These are phyloP conservation scores for Pegoplata infirma DNA, from an alignment of 2,888 invertebrate species.

Conservation along the genomic window DNA sequence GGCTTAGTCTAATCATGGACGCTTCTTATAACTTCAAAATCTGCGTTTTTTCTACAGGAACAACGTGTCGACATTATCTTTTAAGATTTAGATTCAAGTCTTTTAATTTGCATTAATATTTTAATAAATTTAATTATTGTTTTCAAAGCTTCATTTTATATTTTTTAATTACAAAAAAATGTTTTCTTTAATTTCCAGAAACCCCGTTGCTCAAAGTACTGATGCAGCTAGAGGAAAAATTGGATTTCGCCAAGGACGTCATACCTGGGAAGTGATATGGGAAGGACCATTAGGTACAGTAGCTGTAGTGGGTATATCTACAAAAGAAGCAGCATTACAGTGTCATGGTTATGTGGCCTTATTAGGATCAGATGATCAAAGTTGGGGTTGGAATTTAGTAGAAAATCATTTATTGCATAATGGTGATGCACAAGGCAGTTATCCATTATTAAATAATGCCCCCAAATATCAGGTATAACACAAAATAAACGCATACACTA, in stretches of 20 bases:
- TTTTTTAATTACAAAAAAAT: no score
- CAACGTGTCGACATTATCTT: no score
- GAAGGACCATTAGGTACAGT: conserved; percentile 99
- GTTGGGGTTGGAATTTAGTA: conserved; percentile 99
- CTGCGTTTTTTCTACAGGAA: no score
- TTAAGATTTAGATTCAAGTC: no score
- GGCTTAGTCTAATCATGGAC: no score
- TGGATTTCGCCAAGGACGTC: conserved; percentile 93
- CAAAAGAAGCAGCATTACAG: conserved; percentile 94
- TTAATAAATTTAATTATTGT: no score
- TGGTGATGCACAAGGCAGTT: conserved; percentile 96
- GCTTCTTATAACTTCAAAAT: no score
- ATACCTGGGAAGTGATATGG: conserved; percentile 99
- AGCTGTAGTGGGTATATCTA: conserved; percentile 96
- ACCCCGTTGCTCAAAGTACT: conserved; percentile 99
- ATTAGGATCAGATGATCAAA: conserved; percentile 96
- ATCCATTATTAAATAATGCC: conserved; percentile 95
- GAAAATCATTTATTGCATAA: conserved; percentile 98
- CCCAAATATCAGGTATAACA: conserved; percentile 94
- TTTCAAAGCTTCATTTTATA: no score
- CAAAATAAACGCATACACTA: neutral
- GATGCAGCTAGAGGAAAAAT: conserved; percentile 95
- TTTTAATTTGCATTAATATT: no score
- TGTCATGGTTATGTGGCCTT: conserved; percentile 97
- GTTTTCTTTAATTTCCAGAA: no score